A percentile compares a stretch with the other conserved stretches of the same genome.
Evolutionary conservation across 1,140 invertebrate species (phyloP).

Genomic region (Drosophila malerkotliana): DNA sequence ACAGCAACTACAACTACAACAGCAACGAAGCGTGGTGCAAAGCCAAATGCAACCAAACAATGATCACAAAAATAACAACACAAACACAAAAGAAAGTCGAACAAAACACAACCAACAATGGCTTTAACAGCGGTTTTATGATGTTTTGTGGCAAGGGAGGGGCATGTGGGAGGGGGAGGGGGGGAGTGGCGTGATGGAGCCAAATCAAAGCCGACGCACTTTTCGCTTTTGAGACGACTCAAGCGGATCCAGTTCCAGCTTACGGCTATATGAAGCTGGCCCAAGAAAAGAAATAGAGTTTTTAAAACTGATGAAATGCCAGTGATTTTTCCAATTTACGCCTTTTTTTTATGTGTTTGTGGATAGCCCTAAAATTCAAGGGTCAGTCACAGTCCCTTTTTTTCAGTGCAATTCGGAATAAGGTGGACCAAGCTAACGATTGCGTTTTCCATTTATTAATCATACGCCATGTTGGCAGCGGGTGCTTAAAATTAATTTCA

Average conservation of each 20-base stretch:
- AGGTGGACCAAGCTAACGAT: not conserved
- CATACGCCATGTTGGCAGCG: not conserved
- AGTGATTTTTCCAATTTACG: constrained; percentile 71
- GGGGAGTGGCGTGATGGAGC: not conserved
- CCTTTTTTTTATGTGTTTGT: constrained; percentile 20
- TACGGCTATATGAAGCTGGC: not conserved
- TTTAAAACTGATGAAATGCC: constrained; percentile 60
- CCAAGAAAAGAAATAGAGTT: constrained; percentile 30
- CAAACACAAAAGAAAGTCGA: constrained; percentile 57
- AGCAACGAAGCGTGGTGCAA: constrained; percentile 41
- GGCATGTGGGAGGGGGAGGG: constrained; percentile 9
- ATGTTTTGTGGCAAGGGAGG: not conserved
- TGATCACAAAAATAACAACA: constrained; percentile 35
- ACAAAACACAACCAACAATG: constrained; percentile 48
- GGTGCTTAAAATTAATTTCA: too few relatives aligned
- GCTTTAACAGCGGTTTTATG: constrained; percentile 7
- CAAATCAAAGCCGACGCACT: constrained; percentile 57
- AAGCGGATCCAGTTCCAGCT: constrained; percentile 60
- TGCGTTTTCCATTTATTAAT: not conserved
- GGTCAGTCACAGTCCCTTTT: not conserved
- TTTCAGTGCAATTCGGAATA: not conserved
- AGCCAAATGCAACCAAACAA: constrained; percentile 48
- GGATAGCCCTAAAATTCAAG: not conserved
- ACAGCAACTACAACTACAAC: not conserved
- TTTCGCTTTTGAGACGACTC: constrained; percentile 66